Base-by-base conservation (phyloP, 2,797 vertebrate species). In the Philypnodon macrostomus region DNA sequence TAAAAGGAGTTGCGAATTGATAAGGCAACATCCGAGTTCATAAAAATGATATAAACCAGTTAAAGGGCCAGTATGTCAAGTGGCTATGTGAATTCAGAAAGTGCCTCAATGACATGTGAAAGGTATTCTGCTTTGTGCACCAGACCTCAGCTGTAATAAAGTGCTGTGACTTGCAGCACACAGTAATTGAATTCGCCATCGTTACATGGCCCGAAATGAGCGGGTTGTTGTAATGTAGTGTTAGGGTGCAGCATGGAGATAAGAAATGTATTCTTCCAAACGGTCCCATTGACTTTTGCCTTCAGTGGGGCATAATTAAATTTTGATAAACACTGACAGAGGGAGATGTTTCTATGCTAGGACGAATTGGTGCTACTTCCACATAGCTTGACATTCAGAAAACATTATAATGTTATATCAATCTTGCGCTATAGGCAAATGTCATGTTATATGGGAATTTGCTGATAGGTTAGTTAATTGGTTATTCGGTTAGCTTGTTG, bases 321-420 rank as follows among this genome's bases (percentile, higher is more conserved):
- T 75, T 76, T 69, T 75, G 53, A 75, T 79, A 48, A 77, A 75
- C 49, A 60, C 50, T 65, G 57, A 71, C 44, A 36, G 32, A 52
- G 44, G 37, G 49, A 71, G 53, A 57, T 71, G 57, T 64, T 63
- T 59, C 39, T 30, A 14, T 21, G 26, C 23, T 32, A 21, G 16
- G 35, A 39, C 50, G 14, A 30, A 31, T 16, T 7, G 13, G 14
- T 36, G 19, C 42, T 37, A 31, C 54, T 31, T 58, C 15, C n/a
- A 37, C 41, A 42, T 4, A 29, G n/a, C 21, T n/a, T 15, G 24
- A 36, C 11, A 8, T 37, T 21, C 8, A 14, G 31, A 15, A 47
- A 47, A 34, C 24, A 14, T 11, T 17, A n/a, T 7, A 40, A 29
- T 49, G 31, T 31, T 26, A 19, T 48, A 4, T 42, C 24, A 23